Percentiles rank a stretch among this genome's conserved stretches.
Evolutionary conservation across 2,797 vertebrate species (phyloP).

Genomic region (Denticeps clupeoides): DNA sequence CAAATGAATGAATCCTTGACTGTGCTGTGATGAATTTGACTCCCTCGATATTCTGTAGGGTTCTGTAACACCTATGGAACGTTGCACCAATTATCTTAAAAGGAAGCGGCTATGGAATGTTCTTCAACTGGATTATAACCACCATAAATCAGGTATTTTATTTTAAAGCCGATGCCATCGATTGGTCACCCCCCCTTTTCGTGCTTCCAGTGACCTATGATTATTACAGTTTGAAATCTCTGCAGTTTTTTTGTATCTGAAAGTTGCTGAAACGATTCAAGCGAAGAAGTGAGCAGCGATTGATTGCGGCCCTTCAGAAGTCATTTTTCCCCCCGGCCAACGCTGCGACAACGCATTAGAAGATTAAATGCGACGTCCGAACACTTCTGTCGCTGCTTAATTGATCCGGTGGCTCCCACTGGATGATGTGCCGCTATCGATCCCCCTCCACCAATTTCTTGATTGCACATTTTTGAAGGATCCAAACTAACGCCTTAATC

Average conservation of each 20-base stretch:
- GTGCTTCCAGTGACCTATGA: no score
- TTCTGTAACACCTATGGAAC: no score
- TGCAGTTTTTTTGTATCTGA: conserved; percentile 42
- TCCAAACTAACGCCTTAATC: conserved; percentile 64
- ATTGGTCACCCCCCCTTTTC: no score
- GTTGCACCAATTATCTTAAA: no score
- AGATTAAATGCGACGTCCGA: conserved; percentile 67
- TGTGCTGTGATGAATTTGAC: conserved; percentile 7
- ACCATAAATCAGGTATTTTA: no score
- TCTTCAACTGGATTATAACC: no score
- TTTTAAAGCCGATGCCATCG: no score
- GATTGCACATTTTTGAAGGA: conserved; percentile 62
- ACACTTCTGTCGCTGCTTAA: conserved; percentile 49
- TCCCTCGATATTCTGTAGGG: no score
- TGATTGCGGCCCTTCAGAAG: conserved; percentile 50
- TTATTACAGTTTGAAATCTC: no score
- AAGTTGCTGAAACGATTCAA: conserved; percentile 41
- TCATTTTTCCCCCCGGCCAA: conserved; percentile 35
- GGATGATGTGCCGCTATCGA: conserved; percentile 55
- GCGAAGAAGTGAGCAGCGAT: conserved; percentile 44
- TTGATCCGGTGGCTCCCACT: conserved; percentile 44
- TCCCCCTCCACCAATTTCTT: conserved; percentile 60
- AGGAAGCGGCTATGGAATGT: no score
- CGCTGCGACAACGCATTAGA: conserved; percentile 56
- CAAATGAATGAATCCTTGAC: conserved; percentile 10